These are phyloP conservation scores for Drosophila takahashii DNA, from an alignment of 1,140 invertebrate genomes.

Conservation along the genomic window DNA sequence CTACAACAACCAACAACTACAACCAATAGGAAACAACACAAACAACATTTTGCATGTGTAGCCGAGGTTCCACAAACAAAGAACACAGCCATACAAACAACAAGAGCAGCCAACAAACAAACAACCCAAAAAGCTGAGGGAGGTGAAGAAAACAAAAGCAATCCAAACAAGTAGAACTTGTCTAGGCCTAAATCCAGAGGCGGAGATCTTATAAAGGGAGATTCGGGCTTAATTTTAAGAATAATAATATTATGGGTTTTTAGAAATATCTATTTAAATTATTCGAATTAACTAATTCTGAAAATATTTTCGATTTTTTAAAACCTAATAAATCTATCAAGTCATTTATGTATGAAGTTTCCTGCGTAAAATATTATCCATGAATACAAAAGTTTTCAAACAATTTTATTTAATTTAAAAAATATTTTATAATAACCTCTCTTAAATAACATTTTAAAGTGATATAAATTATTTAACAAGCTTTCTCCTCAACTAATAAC, in stretches of 20 bases:
- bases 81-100: constrained; percentile 36
- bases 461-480: neutral
- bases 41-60: constrained; percentile 80
- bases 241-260: too few relatives aligned
- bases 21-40: constrained; percentile 51
- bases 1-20: constrained; percentile 43
- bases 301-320: too few relatives aligned
- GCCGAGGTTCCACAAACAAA: constrained; percentile 52
- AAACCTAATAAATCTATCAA: too few relatives aligned
- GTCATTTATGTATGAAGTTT: too few relatives aligned
- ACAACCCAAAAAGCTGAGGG: constrained; percentile 33
- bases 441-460: too few relatives aligned
- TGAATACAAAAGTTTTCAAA: too few relatives aligned
- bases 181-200: constrained; percentile 67
- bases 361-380: too few relatives aligned
- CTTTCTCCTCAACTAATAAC: neutral
- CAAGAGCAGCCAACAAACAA: constrained; percentile 38
- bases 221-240: too few relatives aligned
- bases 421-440: neutral
- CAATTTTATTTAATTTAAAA: neutral
- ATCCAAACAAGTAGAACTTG: constrained; percentile 77
- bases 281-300: too few relatives aligned
- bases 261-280: too few relatives aligned
- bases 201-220: constrained; percentile 3
- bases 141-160: constrained; percentile 37